phyloP scores from a whole-genome alignment of 2,113 vertebrate species.

The Labeo rohita region DNA sequence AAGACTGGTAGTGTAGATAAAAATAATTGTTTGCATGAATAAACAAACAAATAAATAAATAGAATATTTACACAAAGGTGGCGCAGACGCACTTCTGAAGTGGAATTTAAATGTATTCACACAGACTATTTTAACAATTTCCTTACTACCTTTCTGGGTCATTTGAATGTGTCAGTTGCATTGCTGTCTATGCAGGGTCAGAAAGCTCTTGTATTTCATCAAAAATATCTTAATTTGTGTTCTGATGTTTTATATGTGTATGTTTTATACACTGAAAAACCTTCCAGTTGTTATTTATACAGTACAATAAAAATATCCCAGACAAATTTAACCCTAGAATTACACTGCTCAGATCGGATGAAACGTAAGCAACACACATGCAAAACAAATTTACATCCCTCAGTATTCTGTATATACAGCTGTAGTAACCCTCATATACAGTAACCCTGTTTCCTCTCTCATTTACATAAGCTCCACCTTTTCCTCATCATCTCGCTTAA shows the following conservation, averaged over 20 bases:
- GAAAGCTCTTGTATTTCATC: too few relatives aligned
- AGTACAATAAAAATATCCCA: not conserved
- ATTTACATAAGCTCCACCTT: slow-evolving; percentile 25
- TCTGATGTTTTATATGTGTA: not conserved
- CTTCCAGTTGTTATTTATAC: not conserved
- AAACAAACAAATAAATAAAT: too few relatives aligned
- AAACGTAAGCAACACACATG: not conserved
- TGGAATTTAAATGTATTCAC: too few relatives aligned
- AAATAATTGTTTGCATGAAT: too few relatives aligned
- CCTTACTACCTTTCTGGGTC: too few relatives aligned
- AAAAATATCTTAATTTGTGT: too few relatives aligned
- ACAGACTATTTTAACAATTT: too few relatives aligned
- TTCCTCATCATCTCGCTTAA: not conserved
- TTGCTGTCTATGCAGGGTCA: too few relatives aligned
- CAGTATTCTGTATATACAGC: not conserved
- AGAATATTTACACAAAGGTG: too few relatives aligned
- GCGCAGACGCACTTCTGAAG: too few relatives aligned
- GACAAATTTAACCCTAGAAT: not conserved
- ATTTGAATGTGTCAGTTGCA: too few relatives aligned
- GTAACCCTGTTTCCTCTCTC: not conserved
- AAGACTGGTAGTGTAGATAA: too few relatives aligned
- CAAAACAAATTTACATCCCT: not conserved
- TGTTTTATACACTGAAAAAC: not conserved
- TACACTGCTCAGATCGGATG: not conserved
- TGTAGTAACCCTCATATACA: not conserved